These are phyloP conservation scores for Macrochelys suwanniensis DNA, from an alignment of 2,797 vertebrate genomes.

Conservation along the genomic window DNA sequence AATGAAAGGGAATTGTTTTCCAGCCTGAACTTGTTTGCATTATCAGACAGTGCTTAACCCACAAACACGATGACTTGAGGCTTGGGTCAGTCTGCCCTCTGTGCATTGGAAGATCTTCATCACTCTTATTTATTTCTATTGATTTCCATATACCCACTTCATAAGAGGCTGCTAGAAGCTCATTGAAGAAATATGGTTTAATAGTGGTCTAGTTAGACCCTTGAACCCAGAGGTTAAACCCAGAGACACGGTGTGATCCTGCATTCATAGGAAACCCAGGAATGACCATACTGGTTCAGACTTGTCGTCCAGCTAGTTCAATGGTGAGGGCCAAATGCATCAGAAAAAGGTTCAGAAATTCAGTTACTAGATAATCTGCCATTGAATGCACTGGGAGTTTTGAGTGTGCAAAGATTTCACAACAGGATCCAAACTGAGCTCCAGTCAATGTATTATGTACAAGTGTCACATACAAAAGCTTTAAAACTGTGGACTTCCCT, in stretches of 20 bases:
- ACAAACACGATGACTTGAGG: neutral
- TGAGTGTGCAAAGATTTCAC: neutral
- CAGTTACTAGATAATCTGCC: neutral
- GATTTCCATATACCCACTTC: neutral
- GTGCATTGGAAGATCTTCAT: neutral
- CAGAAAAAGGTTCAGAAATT: neutral
- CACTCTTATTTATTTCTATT: neutral
- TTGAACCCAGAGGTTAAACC: neutral
- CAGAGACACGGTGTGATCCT: neutral
- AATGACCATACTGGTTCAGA: neutral
- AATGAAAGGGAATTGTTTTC: conserved; percentile 54
- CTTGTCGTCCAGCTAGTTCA: accelerated
- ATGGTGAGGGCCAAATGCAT: neutral
- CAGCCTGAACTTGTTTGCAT: conserved; percentile 55
- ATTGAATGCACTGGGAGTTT: neutral
- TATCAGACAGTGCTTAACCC: conserved; percentile 51
- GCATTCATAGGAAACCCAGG: neutral
- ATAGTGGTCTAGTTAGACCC: neutral
- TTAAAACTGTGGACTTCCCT: neutral
- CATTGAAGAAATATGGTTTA: neutral
- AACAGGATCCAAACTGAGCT: neutral
- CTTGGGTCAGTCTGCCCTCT: neutral
- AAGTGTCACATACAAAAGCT: neutral
- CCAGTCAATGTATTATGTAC: neutral
- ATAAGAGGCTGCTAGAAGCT: neutral